Conservation (phyloP, 2,888 invertebrate genomes). For the Osmoderma eremita region DNA sequence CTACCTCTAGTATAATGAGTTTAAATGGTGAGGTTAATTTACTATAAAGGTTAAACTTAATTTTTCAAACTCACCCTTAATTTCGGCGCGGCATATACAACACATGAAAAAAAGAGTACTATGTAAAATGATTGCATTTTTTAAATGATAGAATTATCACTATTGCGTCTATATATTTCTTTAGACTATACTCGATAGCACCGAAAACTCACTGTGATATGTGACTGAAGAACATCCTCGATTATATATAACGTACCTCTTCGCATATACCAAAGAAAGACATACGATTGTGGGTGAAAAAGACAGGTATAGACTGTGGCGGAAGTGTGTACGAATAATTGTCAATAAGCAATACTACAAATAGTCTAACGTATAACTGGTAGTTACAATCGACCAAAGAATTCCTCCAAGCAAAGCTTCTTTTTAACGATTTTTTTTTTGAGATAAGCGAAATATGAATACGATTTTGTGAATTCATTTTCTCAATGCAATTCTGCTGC, state of each 20-base stretch:
- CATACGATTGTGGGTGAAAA: slow-evolving; percentile 43
- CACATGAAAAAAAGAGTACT: slow-evolving; percentile 55
- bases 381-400: slow-evolving; percentile 36
- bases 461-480: too few species aligned
- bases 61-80: slow-evolving; percentile 55
- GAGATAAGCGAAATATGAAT: too few species aligned
- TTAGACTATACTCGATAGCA: slow-evolving; percentile 24
- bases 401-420: slow-evolving; percentile 10
- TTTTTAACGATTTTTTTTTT: too few species aligned
- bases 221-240: slow-evolving; percentile 45
- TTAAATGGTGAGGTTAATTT: too few species aligned
- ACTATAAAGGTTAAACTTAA: too few species aligned
- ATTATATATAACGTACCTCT: slow-evolving; percentile 48
- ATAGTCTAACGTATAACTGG: slow-evolving; percentile 44
- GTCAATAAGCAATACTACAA: slow-evolving; percentile 45
- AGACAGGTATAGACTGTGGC: slow-evolving; percentile 44
- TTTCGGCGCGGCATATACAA: slow-evolving; percentile 57
- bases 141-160: slow-evolving; percentile 12
- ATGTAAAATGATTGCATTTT: slow-evolving; percentile 54
- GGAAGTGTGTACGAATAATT: slow-evolving; percentile 47
- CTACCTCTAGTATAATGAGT: too few species aligned
- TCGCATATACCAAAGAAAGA: slow-evolving; percentile 46
- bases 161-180: slow-evolving; percentile 23
- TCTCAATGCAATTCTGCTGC: too few species aligned
- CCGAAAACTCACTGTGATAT: slow-evolving; percentile 42